Percentiles rank a stretch among this genome's conserved stretches.
These are phyloP conservation scores for Cremastinae sp. DNA, from an alignment of 2,888 invertebrate species.

Conservation along the genomic window DNA sequence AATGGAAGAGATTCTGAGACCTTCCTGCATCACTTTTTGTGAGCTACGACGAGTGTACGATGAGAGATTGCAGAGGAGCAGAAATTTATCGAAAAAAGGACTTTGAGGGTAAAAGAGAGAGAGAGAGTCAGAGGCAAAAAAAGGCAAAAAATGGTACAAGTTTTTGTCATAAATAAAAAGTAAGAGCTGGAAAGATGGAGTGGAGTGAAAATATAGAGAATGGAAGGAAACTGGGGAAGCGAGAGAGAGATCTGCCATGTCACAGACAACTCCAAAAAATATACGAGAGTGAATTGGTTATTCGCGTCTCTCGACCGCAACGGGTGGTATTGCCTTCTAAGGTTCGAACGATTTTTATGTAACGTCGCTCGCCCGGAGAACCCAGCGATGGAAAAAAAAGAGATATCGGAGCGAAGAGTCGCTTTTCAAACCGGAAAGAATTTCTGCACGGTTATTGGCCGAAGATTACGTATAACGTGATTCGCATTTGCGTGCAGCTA, in stretches of 20 bases:
- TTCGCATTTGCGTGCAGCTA: conserved; percentile 1
- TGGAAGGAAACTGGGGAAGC: not conserved
- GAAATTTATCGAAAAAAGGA: conserved; percentile 35
- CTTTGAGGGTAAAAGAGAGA: conserved; percentile 5
- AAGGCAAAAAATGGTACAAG: conserved; percentile 37
- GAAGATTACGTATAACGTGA: conserved; percentile 18
- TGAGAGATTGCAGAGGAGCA: conserved; percentile 22
- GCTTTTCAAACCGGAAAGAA: conserved; percentile 14
- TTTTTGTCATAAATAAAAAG: conserved; percentile 55
- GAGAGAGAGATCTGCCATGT: conserved; percentile 33
- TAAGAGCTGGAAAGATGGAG: conserved; percentile 51
- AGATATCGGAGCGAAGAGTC: conserved; percentile 9
- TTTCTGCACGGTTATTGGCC: conserved; percentile 17
- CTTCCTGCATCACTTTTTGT: not conserved
- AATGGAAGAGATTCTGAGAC: not conserved
- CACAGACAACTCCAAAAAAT: conserved; percentile 24
- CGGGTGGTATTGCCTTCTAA: conserved; percentile 59
- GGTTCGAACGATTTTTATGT: conserved; percentile 59
- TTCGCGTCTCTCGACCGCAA: conserved; percentile 51
- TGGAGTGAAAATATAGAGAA: conserved; percentile 15
- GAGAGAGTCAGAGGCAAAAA: conserved; percentile 4
- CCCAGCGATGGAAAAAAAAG: conserved; percentile 12
- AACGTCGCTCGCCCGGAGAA: conserved; percentile 43
- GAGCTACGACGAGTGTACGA: conserved; percentile 4
- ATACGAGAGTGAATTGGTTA: conserved; percentile 57